Percentiles rank a stretch among this genome's conserved stretches.
phyloP scores from a whole-genome alignment of 2,113 vertebrate genomes.

The Nestor notabilis region DNA sequence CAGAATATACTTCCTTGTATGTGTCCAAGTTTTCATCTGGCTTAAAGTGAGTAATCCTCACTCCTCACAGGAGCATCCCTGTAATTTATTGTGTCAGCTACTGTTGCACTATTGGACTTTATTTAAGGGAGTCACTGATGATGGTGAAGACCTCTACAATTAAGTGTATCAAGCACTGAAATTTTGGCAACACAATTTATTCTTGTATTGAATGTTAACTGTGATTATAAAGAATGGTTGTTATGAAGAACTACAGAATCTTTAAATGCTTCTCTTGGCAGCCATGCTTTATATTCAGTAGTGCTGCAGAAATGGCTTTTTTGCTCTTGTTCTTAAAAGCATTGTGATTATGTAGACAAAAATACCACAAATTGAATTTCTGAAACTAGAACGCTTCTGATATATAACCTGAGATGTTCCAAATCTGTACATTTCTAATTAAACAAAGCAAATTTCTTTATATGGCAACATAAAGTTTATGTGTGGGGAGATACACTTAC shows the following conservation, averaged over 20 bases:
- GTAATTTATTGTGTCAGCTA: neutral
- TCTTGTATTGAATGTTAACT: neutral
- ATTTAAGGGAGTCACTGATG: neutral
- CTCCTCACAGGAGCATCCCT: neutral
- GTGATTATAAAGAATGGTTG: neutral
- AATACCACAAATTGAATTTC: neutral
- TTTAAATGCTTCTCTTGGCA: neutral
- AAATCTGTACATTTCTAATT: neutral
- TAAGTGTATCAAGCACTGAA: neutral
- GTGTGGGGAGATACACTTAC: neutral
- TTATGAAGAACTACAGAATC: neutral
- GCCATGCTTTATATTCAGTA: neutral
- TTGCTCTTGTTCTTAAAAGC: neutral
- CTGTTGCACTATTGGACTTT: neutral
- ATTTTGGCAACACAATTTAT: neutral
- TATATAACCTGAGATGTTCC: neutral
- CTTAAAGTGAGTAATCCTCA: neutral
- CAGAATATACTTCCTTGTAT: neutral
- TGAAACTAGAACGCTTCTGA: neutral
- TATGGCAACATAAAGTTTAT: neutral
- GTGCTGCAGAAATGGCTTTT: neutral
- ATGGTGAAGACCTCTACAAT: neutral
- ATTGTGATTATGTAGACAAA: neutral
- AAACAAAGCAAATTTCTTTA: neutral
- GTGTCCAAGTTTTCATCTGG: neutral